phyloP scores from a whole-genome alignment of 2,113 vertebrate genomes.

The Regulus satrapa region DNA sequence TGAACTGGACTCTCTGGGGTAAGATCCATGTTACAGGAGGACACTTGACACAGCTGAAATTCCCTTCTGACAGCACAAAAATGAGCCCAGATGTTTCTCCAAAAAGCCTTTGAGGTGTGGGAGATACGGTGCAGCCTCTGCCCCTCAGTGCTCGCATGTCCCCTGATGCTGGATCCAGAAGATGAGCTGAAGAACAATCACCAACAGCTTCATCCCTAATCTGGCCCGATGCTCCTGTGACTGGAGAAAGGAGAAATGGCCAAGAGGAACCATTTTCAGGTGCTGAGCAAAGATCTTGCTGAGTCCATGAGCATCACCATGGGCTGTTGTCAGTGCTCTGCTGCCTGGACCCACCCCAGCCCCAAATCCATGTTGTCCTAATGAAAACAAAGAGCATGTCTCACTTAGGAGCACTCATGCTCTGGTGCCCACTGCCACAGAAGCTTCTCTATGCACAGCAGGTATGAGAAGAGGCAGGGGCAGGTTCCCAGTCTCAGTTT shows the following conservation, averaged over 20 bases:
- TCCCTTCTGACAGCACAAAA: background rate
- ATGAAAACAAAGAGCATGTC: fast-evolving
- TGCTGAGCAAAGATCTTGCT: background rate
- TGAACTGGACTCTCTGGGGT: background rate
- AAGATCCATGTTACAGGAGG: background rate
- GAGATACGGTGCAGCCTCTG: background rate
- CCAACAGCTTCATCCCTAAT: background rate
- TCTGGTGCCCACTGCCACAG: background rate
- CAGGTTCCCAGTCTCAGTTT: background rate
- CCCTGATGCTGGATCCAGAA: background rate
- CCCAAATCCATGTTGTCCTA: background rate
- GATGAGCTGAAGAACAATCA: background rate
- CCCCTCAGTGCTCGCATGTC: background rate
- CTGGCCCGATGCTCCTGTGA: background rate
- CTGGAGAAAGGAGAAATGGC: background rate
- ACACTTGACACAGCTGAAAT: background rate
- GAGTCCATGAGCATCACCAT: background rate
- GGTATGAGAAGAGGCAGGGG: background rate
- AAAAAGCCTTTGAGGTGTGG: background rate
- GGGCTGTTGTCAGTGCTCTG: background rate
- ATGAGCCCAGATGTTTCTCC: background rate
- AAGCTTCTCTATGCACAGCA: background rate
- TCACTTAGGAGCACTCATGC: background rate
- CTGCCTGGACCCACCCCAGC: background rate
- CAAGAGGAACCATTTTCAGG: background rate